Conservation (phyloP, 1,140 invertebrate genomes). For the Sarcophaga bullata region DNA sequence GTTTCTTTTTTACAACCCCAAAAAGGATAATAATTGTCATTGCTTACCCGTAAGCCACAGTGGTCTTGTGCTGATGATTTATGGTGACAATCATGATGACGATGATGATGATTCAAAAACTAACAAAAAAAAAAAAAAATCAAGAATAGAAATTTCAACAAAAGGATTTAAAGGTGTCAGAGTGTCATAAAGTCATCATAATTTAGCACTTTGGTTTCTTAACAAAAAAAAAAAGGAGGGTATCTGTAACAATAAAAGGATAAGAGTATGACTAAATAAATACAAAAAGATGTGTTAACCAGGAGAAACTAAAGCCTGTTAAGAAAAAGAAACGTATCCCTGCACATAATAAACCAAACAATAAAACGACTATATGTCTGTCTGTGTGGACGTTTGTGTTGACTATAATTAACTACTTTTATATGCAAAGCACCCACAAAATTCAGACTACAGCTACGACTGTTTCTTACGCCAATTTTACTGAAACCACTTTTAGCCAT, state of each 20-base stretch:
- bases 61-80: too few relatives aligned
- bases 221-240: not conserved
- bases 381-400: too few relatives aligned
- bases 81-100: not conserved
- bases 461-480: not conserved
- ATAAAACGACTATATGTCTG: too few relatives aligned
- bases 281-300: too few relatives aligned
- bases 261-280: not conserved
- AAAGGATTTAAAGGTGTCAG: slow-evolving; percentile 36
- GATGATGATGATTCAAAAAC: slow-evolving; percentile 2
- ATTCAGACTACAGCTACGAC: slow-evolving; percentile 9
- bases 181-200: slow-evolving; percentile 38
- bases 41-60: not conserved
- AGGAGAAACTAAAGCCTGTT: too few relatives aligned
- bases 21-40: not conserved
- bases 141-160: slow-evolving; percentile 18
- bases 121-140: not conserved
- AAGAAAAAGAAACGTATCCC: too few relatives aligned
- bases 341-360: too few relatives aligned
- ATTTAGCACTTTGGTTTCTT: slow-evolving; percentile 25
- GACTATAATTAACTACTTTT: not conserved
- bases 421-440: slow-evolving; percentile 40
- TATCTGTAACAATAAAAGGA: not conserved
- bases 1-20: not conserved
- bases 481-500: not conserved